phyloP scores from a whole-genome alignment of 1,140 invertebrate species.

The Drosophila triauraria region DNA sequence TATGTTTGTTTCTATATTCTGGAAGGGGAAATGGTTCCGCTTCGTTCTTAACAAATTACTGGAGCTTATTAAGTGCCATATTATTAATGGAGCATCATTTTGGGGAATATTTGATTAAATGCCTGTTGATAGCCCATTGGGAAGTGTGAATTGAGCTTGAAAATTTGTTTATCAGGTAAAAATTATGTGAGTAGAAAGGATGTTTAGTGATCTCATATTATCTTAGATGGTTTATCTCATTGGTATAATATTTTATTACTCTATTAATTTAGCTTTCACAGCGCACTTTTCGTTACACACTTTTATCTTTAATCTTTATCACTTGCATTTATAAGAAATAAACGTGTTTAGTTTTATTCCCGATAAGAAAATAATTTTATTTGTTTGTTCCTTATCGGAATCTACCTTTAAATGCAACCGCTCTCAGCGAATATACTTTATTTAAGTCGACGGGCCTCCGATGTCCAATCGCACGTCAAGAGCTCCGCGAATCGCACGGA shows the following conservation, averaged over 20 bases:
- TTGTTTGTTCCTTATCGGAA: neutral
- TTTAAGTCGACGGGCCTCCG: neutral
- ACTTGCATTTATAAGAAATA: no score
- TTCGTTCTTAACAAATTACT: conserved; percentile 71
- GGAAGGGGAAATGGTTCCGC: conserved; percentile 48
- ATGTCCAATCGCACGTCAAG: neutral
- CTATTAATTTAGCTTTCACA: neutral
- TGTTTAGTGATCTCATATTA: neutral
- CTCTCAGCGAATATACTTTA: conserved; percentile 1
- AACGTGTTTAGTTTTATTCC: no score
- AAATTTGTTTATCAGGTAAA: conserved; percentile 3
- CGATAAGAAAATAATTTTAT: no score
- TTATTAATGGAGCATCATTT: conserved; percentile 65
- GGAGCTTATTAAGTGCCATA: conserved; percentile 63
- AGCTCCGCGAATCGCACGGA: conserved; percentile 3
- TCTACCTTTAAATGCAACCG: conserved; percentile 18
- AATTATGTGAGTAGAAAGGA: neutral
- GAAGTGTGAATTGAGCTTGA: conserved; percentile 27
- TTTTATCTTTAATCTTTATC: neutral
- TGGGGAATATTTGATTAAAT: conserved; percentile 49
- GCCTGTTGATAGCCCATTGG: conserved; percentile 45
- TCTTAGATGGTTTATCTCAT: no score
- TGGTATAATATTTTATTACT: neutral
- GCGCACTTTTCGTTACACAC: neutral
- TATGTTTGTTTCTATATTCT: conserved; percentile 45